Evolutionary conservation across 2,797 vertebrate genomes (phyloP).

Genomic region (Poeciliopsis gracilis): DNA sequence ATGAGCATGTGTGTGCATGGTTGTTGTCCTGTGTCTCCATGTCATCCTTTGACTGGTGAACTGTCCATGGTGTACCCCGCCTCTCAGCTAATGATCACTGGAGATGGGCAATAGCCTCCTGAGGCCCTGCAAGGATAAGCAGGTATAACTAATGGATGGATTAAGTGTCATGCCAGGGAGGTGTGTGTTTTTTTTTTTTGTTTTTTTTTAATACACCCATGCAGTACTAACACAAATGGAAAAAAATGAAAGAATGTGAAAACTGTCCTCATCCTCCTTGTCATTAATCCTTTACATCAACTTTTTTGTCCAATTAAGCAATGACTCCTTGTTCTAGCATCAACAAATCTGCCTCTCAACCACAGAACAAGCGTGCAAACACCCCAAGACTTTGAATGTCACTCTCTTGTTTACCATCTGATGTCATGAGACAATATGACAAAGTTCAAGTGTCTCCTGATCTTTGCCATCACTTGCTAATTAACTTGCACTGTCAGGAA

Average conservation of each 20-base stretch:
- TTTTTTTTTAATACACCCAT: too few relatives aligned
- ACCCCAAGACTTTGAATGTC: background rate
- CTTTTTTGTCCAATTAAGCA: constrained; percentile 28
- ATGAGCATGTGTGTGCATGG: background rate
- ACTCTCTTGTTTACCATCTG: constrained; percentile 15
- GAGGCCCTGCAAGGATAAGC: background rate
- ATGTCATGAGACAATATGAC: background rate
- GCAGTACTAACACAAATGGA: constrained; percentile 3
- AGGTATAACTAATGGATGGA: background rate
- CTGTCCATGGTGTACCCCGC: background rate
- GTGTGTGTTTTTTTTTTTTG: background rate
- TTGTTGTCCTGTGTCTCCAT: background rate
- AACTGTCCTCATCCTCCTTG: constrained; percentile 32
- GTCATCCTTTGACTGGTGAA: background rate
- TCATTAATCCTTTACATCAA: constrained; percentile 26
- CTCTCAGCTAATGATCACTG: background rate
- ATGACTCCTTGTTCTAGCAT: constrained; percentile 14
- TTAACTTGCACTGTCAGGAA: constrained; percentile 9
- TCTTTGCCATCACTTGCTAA: constrained; percentile 18
- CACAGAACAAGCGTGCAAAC: background rate
- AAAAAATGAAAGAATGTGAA: constrained; percentile 30
- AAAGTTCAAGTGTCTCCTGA: constrained; percentile 8
- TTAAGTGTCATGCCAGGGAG: background rate
- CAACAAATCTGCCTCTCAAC: background rate
- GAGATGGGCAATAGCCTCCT: background rate